A percentile compares a stretch with the other conserved stretches of the same genome.
Conservation (phyloP, 1,140 invertebrate species). For the Lasioglossum baleicum region DNA sequence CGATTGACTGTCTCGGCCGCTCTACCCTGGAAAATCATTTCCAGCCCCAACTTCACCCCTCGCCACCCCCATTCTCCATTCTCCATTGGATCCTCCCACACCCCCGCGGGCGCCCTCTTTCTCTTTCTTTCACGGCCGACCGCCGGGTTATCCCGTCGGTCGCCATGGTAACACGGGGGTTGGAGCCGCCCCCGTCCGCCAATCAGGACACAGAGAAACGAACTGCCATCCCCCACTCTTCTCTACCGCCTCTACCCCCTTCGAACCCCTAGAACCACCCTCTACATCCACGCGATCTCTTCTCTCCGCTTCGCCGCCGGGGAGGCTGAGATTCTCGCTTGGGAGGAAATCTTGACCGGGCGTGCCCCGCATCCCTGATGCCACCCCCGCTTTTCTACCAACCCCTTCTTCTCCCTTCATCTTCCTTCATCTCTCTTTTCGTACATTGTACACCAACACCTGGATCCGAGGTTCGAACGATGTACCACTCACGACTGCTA, state of each 20-base stretch:
- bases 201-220: constrained; percentile 79
- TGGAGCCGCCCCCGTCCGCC: constrained; percentile 78
- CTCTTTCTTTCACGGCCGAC: constrained; percentile 54
- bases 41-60: constrained; percentile 9
- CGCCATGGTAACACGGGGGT: constrained; percentile 80
- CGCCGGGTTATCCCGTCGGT: constrained; percentile 75
- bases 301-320: constrained; percentile 61
- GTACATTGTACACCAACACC: too few species aligned
- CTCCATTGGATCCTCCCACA: background rate
- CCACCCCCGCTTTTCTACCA: constrained; percentile 60
- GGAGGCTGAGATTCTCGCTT: constrained; percentile 78
- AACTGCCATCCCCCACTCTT: constrained; percentile 69
- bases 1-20: constrained; percentile 24
- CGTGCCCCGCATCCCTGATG: constrained; percentile 79
- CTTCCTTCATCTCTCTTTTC: too few species aligned
- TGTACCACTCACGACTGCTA: background rate
- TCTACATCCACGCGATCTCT: constrained; percentile 36
- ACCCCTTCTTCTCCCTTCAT: background rate
- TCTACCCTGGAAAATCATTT: constrained; percentile 10
- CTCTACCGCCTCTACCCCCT: constrained; percentile 28
- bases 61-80: constrained; percentile 11
- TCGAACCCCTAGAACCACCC: constrained; percentile 21
- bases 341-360: constrained; percentile 80
- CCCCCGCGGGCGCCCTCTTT: constrained; percentile 1
- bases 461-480: too few species aligned